Evolutionary conservation across 2,797 vertebrate genomes (phyloP).

Genomic region (Molothrus ater): DNA sequence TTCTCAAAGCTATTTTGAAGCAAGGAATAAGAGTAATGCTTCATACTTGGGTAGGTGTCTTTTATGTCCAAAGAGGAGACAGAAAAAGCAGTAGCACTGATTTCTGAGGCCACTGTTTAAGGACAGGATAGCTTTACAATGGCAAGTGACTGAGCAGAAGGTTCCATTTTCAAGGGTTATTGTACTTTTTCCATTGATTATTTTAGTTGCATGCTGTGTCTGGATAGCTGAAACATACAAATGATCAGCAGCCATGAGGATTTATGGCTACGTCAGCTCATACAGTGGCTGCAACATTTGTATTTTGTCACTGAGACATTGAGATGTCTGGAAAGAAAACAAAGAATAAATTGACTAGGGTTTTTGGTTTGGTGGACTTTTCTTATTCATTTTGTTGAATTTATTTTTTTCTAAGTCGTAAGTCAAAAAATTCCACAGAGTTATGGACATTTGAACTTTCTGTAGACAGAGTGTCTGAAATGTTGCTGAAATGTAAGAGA

Average conservation of each 20-base stretch:
- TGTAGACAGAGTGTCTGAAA: neutral
- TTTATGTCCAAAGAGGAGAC: fast-evolving
- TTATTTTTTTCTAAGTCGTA: neutral
- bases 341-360: neutral
- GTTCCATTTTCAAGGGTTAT: conserved; percentile 15
- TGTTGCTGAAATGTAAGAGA: neutral
- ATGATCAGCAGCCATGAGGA: conserved; percentile 29
- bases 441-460: neutral
- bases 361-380: neutral
- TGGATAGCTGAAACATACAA: neutral
- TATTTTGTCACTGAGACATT: conserved; percentile 50
- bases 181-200: conserved; percentile 21
- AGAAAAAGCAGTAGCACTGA: neutral
- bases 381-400: neutral
- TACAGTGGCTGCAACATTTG: neutral
- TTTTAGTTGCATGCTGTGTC: conserved; percentile 1
- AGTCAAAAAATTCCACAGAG: neutral
- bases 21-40: neutral
- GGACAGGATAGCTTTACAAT: neutral
- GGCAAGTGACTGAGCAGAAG: neutral
- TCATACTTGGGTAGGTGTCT: neutral
- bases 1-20: neutral
- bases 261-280: neutral
- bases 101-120: neutral
- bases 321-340: conserved; percentile 33